These are phyloP conservation scores for Phenacoccus solenopsis DNA, from an alignment of 1,140 invertebrate species.

Conservation along the genomic window DNA sequence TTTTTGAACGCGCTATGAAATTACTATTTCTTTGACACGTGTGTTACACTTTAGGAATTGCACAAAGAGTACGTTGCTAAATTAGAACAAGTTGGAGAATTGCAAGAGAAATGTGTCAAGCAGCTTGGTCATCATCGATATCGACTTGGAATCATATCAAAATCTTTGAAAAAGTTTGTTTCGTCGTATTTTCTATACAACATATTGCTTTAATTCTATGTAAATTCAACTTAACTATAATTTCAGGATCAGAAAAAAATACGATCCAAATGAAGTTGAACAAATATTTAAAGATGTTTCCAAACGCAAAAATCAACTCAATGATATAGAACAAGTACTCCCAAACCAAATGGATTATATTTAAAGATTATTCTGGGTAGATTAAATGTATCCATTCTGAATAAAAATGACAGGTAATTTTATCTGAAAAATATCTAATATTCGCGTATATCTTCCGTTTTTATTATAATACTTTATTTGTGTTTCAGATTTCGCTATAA, in stretches of 20 bases:
- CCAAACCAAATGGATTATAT: constrained; percentile 77
- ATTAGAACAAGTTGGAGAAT: constrained; percentile 64
- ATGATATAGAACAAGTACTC: constrained; percentile 73
- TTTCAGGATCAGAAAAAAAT: constrained; percentile 19
- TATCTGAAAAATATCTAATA: neutral
- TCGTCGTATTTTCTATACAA: no score
- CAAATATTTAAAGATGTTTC: constrained; percentile 56
- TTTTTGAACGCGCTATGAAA: neutral
- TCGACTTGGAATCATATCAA: constrained; percentile 64
- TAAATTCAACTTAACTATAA: neutral
- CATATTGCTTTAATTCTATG: neutral
- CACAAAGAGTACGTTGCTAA: constrained; percentile 74
- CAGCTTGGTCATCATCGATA: constrained; percentile 81
- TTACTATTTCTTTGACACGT: constrained; percentile 19
- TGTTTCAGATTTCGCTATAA: constrained; percentile 82
- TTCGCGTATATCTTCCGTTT: constrained; percentile 18
- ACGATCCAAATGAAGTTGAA: constrained; percentile 26
- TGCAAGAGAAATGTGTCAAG: constrained; percentile 78
- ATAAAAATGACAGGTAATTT: constrained; percentile 90
- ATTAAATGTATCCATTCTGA: constrained; percentile 93
- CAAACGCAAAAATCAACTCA: constrained; percentile 60
- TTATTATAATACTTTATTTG: constrained; percentile 3
- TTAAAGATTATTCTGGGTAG: constrained; percentile 87
- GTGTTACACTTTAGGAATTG: constrained; percentile 42
- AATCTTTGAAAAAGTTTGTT: constrained; percentile 63